Percentiles rank a stretch among this genome's conserved stretches.
Evolutionary conservation across 2,888 invertebrate genomes (phyloP).

Genomic region (Dryococelus australis): DNA sequence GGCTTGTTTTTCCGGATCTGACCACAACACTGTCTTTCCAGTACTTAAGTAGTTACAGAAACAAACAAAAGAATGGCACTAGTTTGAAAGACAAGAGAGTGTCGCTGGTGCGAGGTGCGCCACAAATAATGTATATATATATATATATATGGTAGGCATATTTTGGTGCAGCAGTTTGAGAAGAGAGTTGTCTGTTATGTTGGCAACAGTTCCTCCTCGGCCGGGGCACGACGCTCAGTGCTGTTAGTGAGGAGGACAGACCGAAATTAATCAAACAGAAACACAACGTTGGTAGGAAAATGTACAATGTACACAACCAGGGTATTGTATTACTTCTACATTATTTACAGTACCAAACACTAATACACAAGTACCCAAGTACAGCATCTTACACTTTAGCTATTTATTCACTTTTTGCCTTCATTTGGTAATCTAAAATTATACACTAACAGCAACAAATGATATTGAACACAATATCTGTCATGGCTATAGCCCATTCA

Average conservation of each 20-base stretch:
- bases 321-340: constrained; percentile 36
- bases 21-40: constrained; percentile 35
- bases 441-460: neutral
- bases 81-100: constrained; percentile 22
- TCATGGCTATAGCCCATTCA: neutral
- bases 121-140: constrained; percentile 39
- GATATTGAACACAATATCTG: neutral
- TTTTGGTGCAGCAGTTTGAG: constrained; percentile 45
- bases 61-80: constrained; percentile 12
- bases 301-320: constrained; percentile 41
- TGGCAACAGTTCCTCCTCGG: constrained; percentile 53
- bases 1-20: constrained; percentile 46
- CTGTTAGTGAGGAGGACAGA: constrained; percentile 54
- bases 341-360: constrained; percentile 38
- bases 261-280: constrained; percentile 47
- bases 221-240: constrained; percentile 63
- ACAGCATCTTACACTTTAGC: neutral
- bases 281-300: constrained; percentile 44
- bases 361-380: constrained; percentile 26
- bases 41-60: constrained; percentile 32
- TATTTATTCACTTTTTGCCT: neutral
- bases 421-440: neutral
- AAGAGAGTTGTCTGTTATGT: constrained; percentile 32
- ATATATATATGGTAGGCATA: neutral
- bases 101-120: constrained; percentile 43